A percentile compares a stretch with the other conserved stretches of the same genome.
These are phyloP conservation scores for Tuberolachnus salignus DNA, from an alignment of 2,888 invertebrate genomes.

Conservation along the genomic window DNA sequence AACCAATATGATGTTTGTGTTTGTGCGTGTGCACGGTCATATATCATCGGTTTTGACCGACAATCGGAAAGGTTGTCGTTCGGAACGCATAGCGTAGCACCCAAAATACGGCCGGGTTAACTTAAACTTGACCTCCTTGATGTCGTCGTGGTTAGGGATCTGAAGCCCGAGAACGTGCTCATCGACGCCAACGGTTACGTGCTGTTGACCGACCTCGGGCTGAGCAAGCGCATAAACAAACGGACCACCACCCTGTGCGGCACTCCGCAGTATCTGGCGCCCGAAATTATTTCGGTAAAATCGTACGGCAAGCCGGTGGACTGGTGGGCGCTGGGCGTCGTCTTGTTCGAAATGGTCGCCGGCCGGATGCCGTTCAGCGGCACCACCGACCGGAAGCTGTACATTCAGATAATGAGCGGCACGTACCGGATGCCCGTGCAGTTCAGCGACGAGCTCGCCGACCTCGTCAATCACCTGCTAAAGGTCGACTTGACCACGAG, in stretches of 20 bases:
- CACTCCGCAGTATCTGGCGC: conserved; percentile 69
- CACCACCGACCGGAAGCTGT: conserved; percentile 74
- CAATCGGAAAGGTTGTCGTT: no score
- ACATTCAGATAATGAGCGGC: conserved; percentile 92
- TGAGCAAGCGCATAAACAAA: conserved; percentile 78
- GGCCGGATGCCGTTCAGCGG: conserved; percentile 82
- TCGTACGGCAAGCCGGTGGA: conserved; percentile 93
- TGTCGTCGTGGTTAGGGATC: conserved; percentile 75
- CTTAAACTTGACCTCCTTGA: no score
- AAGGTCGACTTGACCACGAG: conserved; percentile 81
- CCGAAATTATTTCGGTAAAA: conserved; percentile 79
- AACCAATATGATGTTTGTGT: no score
- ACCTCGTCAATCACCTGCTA: conserved; percentile 80
- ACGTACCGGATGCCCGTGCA: conserved; percentile 84
- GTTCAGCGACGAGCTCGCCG: conserved; percentile 81
- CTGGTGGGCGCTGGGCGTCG: conserved; percentile 94
- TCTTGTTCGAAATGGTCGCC: conserved; percentile 87
- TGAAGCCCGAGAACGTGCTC: conserved; percentile 91
- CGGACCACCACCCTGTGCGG: conserved; percentile 67
- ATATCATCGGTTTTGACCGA: no score
- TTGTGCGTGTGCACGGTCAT: no score
- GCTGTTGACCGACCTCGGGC: conserved; percentile 92
- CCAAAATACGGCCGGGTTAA: no score
- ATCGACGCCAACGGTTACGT: conserved; percentile 79
- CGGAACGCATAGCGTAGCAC: no score